Conservation (phyloP, 2,113 vertebrate species). For the Cheilinus undulatus region DNA sequence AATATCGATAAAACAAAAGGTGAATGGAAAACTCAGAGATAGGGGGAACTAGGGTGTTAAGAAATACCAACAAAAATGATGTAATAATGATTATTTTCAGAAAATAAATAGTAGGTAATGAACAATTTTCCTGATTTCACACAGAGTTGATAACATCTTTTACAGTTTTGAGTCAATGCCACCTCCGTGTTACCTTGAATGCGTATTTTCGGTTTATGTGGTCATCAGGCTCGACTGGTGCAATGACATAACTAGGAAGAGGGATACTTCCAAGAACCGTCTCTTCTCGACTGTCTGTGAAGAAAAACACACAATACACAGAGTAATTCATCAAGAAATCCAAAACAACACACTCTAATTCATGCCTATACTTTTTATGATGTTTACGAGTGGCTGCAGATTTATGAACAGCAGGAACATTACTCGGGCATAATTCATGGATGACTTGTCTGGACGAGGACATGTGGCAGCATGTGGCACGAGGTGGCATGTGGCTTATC, state of each 20-base stretch:
- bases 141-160: neutral
- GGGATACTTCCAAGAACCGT: slow-evolving; percentile 96
- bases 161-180: slow-evolving; percentile 2
- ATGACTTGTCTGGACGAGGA: slow-evolving; percentile 47
- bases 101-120: neutral
- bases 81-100: neutral
- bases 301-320: slow-evolving; percentile 27
- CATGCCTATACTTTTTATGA: slow-evolving; percentile 25
- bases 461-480: slow-evolving; percentile 48
- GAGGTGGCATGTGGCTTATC: slow-evolving; percentile 64
- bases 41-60: too few relatives aligned
- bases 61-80: neutral
- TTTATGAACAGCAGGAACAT: slow-evolving; percentile 54
- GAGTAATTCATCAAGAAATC: slow-evolving; percentile 14
- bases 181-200: slow-evolving; percentile 90
- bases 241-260: slow-evolving; percentile 93
- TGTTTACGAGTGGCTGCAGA: slow-evolving; percentile 38
- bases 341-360: slow-evolving; percentile 34
- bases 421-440: slow-evolving; percentile 58
- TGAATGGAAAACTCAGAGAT: too few relatives aligned
- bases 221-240: slow-evolving; percentile 91
- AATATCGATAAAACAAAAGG: neutral
- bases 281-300: slow-evolving; percentile 96
- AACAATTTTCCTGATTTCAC: neutral
- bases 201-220: slow-evolving; percentile 97